Base-by-base conservation (phyloP, 2,797 vertebrate species). In the Periophthalmus magnuspinnatus region DNA sequence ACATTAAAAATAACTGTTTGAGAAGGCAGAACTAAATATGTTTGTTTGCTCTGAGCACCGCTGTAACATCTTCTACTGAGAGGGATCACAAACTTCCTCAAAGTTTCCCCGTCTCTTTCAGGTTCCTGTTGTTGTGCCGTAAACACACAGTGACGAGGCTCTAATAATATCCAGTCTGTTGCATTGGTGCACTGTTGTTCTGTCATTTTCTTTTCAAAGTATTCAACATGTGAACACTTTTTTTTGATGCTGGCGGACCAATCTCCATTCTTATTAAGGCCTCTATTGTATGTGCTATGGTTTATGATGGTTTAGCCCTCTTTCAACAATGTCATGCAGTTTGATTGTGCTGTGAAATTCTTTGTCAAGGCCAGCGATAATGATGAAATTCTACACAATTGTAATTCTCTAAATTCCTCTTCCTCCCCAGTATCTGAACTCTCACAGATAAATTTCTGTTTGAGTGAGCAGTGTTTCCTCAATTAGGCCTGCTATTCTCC, bases 381-480 rank as follows among this genome's bases (percentile, higher is more conserved):
- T 19, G 65, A 22, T 68, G 24, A 68, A 57, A 34, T 74, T 68
- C 66, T 16, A 47, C 33, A 11, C 67, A 16, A 24, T 45, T 71
- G 64, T 71, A 72, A 34, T 72, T 48, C 57, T 52, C 58, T 71
- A 66, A 71, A 67, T 74, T 71, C 33, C 59, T 50, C 68, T 66
- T 82, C 75, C 50, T 75, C 47, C 63, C 13, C 5, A 34, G 36
- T 64, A 57, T 38, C 55, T 71, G 78, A 72, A 76, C 77, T 72
- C 75, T 69, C 68, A 48, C 24, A 87, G 80, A 88, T 88, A 74
- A 86, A 86, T 84, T 76, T 78, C 57, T 71, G 68, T 88, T 87
- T 85, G 74, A 71, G 71, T 50, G 76, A 77, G 69, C 80, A 66
- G 69, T 61, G 55, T 83, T 88, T 67, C 75, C 73, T 85, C 79